Percentiles rank a stretch among this genome's conserved stretches.
phyloP scores from a whole-genome alignment of 1,140 invertebrate species.

The Heliconius himera region DNA sequence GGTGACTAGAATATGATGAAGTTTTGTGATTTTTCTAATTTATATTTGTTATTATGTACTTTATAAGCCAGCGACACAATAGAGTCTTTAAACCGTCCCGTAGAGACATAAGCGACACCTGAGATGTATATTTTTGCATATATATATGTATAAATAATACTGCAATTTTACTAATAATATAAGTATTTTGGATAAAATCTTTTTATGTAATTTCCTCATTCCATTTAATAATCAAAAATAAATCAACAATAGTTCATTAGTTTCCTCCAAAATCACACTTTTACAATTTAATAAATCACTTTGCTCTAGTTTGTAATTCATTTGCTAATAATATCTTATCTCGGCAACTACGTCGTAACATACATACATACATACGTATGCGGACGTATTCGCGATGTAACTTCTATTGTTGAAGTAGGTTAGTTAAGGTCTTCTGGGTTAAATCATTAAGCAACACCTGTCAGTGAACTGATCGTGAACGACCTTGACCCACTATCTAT shows the following conservation, averaged over 20 bases:
- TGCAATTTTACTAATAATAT: too few species aligned
- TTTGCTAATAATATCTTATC: slow-evolving; percentile 32
- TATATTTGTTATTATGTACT: not conserved
- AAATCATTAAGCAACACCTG: slow-evolving; percentile 23
- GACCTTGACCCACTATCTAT: slow-evolving; percentile 38
- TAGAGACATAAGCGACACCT: not conserved
- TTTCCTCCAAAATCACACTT: slow-evolving; percentile 18
- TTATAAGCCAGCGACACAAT: not conserved
- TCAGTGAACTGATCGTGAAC: slow-evolving; percentile 31
- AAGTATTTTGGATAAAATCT: too few species aligned
- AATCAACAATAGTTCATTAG: not conserved
- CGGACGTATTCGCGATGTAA: not conserved
- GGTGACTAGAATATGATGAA: too few species aligned
- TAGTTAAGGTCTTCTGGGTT: slow-evolving; percentile 17
- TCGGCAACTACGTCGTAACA: slow-evolving; percentile 26
- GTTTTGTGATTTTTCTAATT: too few species aligned
- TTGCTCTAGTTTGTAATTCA: slow-evolving; percentile 24
- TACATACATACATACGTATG: not conserved
- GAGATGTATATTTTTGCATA: not conserved
- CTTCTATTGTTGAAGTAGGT: slow-evolving; percentile 22
- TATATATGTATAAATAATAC: not conserved
- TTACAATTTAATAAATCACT: slow-evolving; percentile 19
- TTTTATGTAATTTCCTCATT: too few species aligned
- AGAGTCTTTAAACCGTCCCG: not conserved
- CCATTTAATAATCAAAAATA: not conserved